Conservation (phyloP, 2,888 invertebrate genomes). For the Stramonita haemastoma region DNA sequence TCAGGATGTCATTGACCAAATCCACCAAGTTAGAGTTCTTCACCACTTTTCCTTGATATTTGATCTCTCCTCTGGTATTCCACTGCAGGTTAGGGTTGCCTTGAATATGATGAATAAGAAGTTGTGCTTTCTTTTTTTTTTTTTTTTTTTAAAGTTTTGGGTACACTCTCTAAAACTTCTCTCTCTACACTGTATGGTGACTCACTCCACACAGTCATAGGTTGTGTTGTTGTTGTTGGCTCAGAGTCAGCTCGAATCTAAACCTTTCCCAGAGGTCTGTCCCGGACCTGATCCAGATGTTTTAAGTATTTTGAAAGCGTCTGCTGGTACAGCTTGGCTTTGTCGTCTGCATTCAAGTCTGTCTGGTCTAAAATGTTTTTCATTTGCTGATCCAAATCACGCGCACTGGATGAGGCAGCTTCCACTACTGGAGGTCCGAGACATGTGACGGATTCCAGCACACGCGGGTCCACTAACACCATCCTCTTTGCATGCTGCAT, state of each 20-base stretch:
- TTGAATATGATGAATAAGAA: neutral
- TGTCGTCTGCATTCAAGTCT: neutral
- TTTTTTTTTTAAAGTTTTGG: neutral
- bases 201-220: neutral
- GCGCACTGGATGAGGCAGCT: too few species aligned
- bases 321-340: neutral
- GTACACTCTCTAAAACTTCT: neutral
- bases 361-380: neutral
- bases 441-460: neutral
- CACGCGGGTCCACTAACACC: slow-evolving; percentile 2
- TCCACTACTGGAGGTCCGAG: neutral
- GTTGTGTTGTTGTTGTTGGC: too few species aligned
- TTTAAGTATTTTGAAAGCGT: neutral
- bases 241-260: too few species aligned
- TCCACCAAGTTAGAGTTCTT: neutral
- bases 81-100: neutral
- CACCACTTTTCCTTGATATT: neutral
- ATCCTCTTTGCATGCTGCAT: slow-evolving; percentile 26
- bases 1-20: neutral
- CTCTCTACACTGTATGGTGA: neutral
- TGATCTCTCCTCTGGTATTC: neutral
- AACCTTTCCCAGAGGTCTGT: neutral
- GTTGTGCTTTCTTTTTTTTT: neutral
- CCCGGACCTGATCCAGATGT: neutral
- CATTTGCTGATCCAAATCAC: slow-evolving; percentile 7